phyloP scores from a whole-genome alignment of 2,888 invertebrate species.

The Slavum lentiscoides region DNA sequence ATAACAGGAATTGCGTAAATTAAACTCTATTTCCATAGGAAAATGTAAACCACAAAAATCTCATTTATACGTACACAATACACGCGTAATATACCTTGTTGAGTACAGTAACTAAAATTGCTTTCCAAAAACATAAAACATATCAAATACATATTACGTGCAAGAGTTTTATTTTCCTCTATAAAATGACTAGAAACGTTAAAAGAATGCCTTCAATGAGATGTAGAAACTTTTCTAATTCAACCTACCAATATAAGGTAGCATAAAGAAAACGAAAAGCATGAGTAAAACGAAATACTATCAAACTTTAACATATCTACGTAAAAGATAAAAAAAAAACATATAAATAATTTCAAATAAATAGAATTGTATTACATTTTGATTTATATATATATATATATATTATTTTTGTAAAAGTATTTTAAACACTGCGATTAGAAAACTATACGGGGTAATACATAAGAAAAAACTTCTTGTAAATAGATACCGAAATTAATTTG shows the following conservation, averaged over 20 bases:
- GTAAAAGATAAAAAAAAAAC: not conserved
- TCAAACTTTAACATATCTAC: not conserved
- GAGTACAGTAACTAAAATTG: conserved; percentile 1
- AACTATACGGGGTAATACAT: too few species aligned
- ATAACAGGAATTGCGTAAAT: not conserved
- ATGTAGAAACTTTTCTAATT: conserved; percentile 17
- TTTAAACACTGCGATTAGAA: too few species aligned
- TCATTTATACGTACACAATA: not conserved
- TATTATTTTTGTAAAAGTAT: too few species aligned
- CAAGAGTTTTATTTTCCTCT: not conserved
- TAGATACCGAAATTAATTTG: too few species aligned
- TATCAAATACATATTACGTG: conserved; percentile 8
- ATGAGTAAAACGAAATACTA: not conserved
- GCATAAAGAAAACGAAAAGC: not conserved
- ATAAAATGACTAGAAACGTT: not conserved
- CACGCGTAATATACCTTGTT: not conserved
- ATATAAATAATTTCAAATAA: not conserved
- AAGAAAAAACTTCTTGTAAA: too few species aligned
- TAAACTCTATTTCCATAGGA: not conserved
- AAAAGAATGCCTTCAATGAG: conserved; percentile 4
- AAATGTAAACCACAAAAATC: not conserved
- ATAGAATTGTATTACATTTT: not conserved
- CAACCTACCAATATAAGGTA: not conserved
- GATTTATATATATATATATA: too few species aligned
- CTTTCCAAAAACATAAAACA: conserved; percentile 17